Base-by-base conservation (phyloP, 2,113 vertebrate species). In the Halcyon senegalensis region DNA sequence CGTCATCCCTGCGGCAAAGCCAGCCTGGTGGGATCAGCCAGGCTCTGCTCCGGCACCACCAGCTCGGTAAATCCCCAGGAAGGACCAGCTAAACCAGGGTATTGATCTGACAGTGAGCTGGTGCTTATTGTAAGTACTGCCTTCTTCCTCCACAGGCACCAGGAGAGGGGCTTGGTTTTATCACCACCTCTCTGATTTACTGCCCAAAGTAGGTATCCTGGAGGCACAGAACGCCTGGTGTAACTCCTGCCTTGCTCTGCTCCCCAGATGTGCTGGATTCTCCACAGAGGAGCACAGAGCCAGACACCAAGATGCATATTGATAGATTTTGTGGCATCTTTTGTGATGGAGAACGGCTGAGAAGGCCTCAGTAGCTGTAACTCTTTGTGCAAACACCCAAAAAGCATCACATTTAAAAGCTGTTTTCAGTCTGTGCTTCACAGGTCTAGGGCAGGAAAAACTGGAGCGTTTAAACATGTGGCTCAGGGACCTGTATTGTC, bases 41-140 rank as follows among this genome's bases (percentile, higher is more conserved):
- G 33, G 81, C 66, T 16, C 2, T 13, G 41, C 41, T 13, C 14
- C 7, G 14, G 55, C 64, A 27, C 48, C 4, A 44, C 28, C 18
- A 33, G 56, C 18, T 41, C 19, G 0, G 1, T 35, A 77, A n/a
- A 16, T 19, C 39, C 58, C 58, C 70, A 27, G 58, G 7, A 27
- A 31, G 0, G 0, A 15, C 58, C 41, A 7, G 0, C 66, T 37
- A 28, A 56, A 56, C 10, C 68, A 76, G 39, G 39, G 31, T 58
- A 59, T 7, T 12, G 62, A 84, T 75, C 60, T 37, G 17, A 41
- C 12, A 83, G 27, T 0, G 0, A 2, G 0, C 9, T 14, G 10
- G 37, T 51, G 37, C 33, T 63, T 33, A 20, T 2, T n/a, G 25
- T 37, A 63, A 58, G 37, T 35, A 15, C 20, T 39, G 60, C 24